Percentiles rank a stretch among this genome's conserved stretches.
phyloP scores from a whole-genome alignment of 64 coral and sea anemone genomes.

The Trachythela sp. region DNA sequence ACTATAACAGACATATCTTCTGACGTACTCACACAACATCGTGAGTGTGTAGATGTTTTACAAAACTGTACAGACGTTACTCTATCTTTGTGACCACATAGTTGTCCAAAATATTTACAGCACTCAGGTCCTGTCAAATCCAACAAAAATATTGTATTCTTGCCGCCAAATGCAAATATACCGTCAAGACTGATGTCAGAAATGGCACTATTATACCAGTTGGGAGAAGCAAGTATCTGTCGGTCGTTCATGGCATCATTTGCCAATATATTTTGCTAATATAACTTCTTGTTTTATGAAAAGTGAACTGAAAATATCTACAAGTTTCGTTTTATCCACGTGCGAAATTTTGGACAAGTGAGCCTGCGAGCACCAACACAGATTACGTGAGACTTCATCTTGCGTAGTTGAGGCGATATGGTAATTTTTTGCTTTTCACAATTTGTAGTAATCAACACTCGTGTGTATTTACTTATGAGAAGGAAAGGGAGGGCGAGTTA shows the following conservation, averaged over 20 bases:
- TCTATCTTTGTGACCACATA: conserved; percentile 19
- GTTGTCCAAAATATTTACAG: background rate
- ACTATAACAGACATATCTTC: conserved; percentile 1
- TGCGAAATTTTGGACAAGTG: too few relatives aligned
- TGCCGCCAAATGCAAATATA: background rate
- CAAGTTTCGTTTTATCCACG: too few relatives aligned
- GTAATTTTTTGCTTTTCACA: too few relatives aligned
- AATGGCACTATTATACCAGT: conserved; percentile 8
- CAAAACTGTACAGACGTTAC: background rate
- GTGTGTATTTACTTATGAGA: too few relatives aligned
- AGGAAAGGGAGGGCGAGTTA: too few relatives aligned
- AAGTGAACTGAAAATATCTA: too few relatives aligned
- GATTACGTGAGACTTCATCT: too few relatives aligned
- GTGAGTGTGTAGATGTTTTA: background rate
- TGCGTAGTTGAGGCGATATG: too few relatives aligned
- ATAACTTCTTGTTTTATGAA: too few relatives aligned
- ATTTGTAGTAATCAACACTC: too few relatives aligned
- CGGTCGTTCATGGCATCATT: background rate
- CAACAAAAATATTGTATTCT: conserved; percentile 6
- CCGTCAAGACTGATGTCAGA: background rate
- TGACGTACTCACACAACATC: background rate
- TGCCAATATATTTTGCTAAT: background rate
- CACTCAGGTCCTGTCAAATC: background rate
- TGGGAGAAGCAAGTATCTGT: conserved; percentile 5
- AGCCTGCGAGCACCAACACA: too few relatives aligned